Conservation (phyloP, 2,888 invertebrate genomes). For the Trachelus stipa region DNA sequence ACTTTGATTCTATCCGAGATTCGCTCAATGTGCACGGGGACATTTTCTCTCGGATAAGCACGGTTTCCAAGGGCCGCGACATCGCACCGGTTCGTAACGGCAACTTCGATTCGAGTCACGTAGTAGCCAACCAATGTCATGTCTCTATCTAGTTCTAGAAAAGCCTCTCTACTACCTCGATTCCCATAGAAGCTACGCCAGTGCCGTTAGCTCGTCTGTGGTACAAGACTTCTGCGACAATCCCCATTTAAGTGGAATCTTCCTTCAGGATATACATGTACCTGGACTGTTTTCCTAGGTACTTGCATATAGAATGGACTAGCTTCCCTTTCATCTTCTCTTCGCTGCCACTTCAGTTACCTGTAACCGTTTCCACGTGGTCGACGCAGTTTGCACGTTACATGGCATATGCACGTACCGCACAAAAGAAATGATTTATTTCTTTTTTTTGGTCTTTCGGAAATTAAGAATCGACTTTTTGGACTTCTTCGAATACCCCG, state of each 20-base stretch:
- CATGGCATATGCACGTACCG: background rate
- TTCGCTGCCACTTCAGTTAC: background rate
- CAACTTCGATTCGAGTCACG: conserved; percentile 55
- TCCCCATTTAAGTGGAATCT: conserved; percentile 12
- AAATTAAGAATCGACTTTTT: background rate
- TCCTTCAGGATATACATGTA: background rate
- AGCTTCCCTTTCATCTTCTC: background rate
- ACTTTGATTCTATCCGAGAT: conserved; percentile 36
- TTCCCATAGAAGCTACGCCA: conserved; percentile 25
- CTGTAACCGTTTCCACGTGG: background rate
- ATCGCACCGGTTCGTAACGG: background rate
- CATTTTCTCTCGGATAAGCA: conserved; percentile 16
- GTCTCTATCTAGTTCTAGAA: conserved; percentile 46
- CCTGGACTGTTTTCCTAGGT: background rate
- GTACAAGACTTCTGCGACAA: conserved; percentile 11
- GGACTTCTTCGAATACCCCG: background rate
- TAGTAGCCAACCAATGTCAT: conserved; percentile 50
- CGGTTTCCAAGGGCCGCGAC: conserved; percentile 23
- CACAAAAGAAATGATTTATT: background rate
- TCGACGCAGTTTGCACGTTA: background rate
- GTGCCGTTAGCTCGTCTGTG: conserved; percentile 11
- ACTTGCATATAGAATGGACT: background rate
- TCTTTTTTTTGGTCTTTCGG: background rate
- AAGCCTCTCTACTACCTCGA: conserved; percentile 34
- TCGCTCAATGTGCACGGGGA: conserved; percentile 16